These are phyloP conservation scores for Sylvilagus floridanus DNA, from an alignment of 2,797 vertebrate genomes.

Conservation along the genomic window DNA sequence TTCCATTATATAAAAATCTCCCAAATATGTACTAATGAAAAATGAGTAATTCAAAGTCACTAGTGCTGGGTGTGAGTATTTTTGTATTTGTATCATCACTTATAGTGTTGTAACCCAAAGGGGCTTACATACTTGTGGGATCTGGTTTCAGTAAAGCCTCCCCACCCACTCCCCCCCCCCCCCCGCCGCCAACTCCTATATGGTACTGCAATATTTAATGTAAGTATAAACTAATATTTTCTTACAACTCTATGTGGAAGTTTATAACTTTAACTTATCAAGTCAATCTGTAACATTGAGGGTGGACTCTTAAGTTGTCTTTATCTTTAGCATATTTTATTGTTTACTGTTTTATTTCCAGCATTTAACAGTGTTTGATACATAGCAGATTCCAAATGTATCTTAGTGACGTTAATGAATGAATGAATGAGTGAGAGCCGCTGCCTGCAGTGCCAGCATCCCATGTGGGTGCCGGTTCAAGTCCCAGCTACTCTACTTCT, in stretches of 20 bases:
- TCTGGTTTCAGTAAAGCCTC: too few species aligned
- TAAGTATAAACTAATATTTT: slow-evolving; percentile 18
- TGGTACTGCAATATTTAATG: neutral
- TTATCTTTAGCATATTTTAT: neutral
- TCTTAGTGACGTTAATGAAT: slow-evolving; percentile 17
- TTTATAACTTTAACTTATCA: slow-evolving; percentile 17
- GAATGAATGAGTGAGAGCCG: neutral
- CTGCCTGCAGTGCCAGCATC: too few species aligned
- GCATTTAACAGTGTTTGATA: neutral
- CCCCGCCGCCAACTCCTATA: neutral
- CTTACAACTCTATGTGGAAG: neutral
- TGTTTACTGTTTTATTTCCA: slow-evolving; percentile 1
- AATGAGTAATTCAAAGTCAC: neutral
- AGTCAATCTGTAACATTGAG: neutral
- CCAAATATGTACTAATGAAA: neutral
- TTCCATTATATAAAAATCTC: neutral
- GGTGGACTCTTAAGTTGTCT: neutral
- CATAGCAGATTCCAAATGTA: neutral
- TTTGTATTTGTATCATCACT: neutral
- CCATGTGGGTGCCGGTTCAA: too few species aligned
- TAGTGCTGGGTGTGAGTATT: neutral
- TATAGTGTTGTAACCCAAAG: neutral
- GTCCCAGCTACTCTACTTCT: too few species aligned
- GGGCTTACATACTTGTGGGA: neutral
- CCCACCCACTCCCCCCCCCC: too few species aligned